Evolutionary conservation across 2,888 invertebrate genomes (phyloP).

Genomic region (Tenthredo mesomela): DNA sequence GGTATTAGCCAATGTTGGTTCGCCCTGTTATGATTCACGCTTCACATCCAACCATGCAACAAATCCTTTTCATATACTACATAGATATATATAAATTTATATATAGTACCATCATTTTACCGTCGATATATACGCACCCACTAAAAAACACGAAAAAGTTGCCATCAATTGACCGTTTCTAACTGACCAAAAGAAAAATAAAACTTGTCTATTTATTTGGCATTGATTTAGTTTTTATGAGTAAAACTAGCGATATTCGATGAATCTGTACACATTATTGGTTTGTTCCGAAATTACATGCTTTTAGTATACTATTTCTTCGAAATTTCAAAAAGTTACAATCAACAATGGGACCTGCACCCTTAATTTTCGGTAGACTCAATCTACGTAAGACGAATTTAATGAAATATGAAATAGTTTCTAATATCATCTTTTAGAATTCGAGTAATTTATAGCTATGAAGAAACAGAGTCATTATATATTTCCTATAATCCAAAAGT

Average conservation of each 20-base stretch:
- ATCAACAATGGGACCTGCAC: no score
- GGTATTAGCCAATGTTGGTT: constrained; percentile 21
- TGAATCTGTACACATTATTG: no score
- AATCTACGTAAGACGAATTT: no score
- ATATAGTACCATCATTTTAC: neutral
- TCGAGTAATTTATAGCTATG: neutral
- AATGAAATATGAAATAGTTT: no score
- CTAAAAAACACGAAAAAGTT: neutral
- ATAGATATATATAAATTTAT: neutral
- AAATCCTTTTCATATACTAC: neutral
- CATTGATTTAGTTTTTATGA: no score
- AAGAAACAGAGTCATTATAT: neutral
- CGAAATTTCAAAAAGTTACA: no score
- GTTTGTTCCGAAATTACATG: no score
- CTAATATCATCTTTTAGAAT: no score
- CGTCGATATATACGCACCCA: neutral
- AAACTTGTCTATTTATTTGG: no score
- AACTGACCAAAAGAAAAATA: neutral
- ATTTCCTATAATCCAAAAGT: neutral
- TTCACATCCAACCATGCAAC: neutral
- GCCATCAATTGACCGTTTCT: neutral
- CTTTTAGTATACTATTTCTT: no score
- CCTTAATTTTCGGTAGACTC: no score
- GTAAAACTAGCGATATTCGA: no score
- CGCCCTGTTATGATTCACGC: neutral